These are phyloP conservation scores for Camponotus floridanus DNA, from an alignment of 1,140 invertebrate species.

Conservation along the genomic window DNA sequence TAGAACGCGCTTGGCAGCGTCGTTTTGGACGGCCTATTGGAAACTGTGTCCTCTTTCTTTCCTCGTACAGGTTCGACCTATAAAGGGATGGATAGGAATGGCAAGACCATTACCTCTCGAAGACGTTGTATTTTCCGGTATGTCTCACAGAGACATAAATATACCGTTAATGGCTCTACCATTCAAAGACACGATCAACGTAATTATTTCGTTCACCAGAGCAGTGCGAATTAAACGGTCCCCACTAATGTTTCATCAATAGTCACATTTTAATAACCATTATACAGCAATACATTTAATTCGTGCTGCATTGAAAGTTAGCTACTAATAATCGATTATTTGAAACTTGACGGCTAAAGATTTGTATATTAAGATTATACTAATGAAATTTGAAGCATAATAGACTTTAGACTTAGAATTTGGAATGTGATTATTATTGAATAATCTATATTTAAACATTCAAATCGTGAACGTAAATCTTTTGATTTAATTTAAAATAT, in stretches of 20 bases:
- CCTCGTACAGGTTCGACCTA: background rate
- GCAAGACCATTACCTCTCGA: slow-evolving; percentile 59
- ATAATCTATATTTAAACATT: slow-evolving; percentile 1
- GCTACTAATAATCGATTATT: slow-evolving; percentile 46
- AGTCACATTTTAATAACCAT: slow-evolving; percentile 30
- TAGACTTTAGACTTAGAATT: background rate
- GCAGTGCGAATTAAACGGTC: slow-evolving; percentile 55
- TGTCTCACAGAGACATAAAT: slow-evolving; percentile 63
- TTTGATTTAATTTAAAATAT: slow-evolving; percentile 14
- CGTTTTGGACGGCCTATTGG: slow-evolving; percentile 65
- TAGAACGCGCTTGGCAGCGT: slow-evolving; percentile 27
- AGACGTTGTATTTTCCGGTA: slow-evolving; percentile 61
- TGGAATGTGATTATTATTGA: background rate
- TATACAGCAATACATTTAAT: slow-evolving; percentile 8
- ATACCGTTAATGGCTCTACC: slow-evolving; percentile 64
- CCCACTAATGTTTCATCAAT: slow-evolving; percentile 49
- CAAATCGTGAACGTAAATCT: slow-evolving; percentile 4
- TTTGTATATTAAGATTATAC: background rate
- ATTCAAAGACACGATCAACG: slow-evolving; percentile 54
- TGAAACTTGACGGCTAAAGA: background rate
- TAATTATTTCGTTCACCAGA: slow-evolving; percentile 57
- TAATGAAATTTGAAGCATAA: background rate
- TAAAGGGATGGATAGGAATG: too few relatives aligned
- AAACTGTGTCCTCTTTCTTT: slow-evolving; percentile 46
- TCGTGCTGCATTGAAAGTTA: slow-evolving; percentile 7